Percentiles rank a stretch among this genome's conserved stretches.
Conservation (phyloP, 2,797 vertebrate species). For the Atherinosoma microstoma region DNA sequence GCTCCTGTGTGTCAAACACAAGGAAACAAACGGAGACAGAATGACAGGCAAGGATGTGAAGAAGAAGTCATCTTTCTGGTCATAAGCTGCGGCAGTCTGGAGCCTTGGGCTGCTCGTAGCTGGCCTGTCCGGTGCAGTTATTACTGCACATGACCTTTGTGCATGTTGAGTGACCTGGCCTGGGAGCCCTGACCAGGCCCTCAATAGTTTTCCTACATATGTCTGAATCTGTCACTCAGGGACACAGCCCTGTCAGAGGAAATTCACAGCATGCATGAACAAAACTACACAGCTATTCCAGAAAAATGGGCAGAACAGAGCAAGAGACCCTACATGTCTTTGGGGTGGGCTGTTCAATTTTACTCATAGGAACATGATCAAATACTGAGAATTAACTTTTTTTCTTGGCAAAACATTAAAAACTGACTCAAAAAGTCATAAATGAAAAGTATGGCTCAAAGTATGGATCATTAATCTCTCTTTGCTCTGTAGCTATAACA, state of each 20-base stretch:
- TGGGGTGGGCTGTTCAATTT: background rate
- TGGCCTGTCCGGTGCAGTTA: conserved; percentile 44
- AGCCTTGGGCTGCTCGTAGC: conserved; percentile 42
- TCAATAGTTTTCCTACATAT: conserved; percentile 46
- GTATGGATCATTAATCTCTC: background rate
- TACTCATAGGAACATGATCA: background rate
- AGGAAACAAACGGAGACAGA: conserved; percentile 43
- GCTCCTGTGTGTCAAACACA: conserved; percentile 38
- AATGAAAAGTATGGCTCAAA: background rate
- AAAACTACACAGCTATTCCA: conserved; percentile 17
- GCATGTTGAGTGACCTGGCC: conserved; percentile 50
- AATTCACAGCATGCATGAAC: conserved; percentile 50
- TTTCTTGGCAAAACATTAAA: too few species aligned
- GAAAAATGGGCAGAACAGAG: conserved; percentile 5
- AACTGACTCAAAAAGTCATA: background rate
- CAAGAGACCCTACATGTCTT: background rate
- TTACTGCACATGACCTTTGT: conserved; percentile 59
- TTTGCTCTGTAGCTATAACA: too few species aligned
- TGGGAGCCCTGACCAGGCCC: conserved; percentile 38
- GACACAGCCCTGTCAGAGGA: conserved; percentile 57
- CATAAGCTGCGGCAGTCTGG: conserved; percentile 50
- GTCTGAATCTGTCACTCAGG: conserved; percentile 60
- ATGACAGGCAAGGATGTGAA: conserved; percentile 55
- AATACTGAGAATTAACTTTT: background rate
- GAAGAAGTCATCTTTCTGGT: conserved; percentile 46